Conservation (phyloP, 2,888 invertebrate genomes). For the Megamerina dolium region DNA sequence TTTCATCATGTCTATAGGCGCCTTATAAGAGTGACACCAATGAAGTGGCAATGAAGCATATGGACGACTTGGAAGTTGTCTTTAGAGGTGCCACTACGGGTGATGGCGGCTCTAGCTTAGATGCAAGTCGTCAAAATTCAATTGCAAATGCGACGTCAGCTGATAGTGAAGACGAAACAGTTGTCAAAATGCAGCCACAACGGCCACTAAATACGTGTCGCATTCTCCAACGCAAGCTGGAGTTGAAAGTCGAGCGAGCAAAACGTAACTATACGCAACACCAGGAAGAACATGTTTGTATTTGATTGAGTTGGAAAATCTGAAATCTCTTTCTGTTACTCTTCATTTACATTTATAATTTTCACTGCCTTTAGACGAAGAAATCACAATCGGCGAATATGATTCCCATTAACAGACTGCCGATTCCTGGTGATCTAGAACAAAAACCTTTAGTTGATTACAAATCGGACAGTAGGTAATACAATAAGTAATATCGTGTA, state of each 20-base stretch:
- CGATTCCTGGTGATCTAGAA: slow-evolving; percentile 46
- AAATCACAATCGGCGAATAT: slow-evolving; percentile 44
- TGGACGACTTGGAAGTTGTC: slow-evolving; percentile 39
- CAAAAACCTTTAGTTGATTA: slow-evolving; percentile 47
- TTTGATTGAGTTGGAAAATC: too few species aligned
- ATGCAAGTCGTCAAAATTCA: not conserved
- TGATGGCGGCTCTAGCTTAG: slow-evolving; percentile 3
- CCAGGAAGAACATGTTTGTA: slow-evolving; percentile 28
- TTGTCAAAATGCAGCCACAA: not conserved
- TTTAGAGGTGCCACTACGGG: slow-evolving; percentile 39
- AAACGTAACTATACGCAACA: slow-evolving; percentile 46
- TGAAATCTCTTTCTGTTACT: too few species aligned
- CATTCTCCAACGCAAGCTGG: slow-evolving; percentile 47
- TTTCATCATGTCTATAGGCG: too few species aligned
- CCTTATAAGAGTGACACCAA: too few species aligned
- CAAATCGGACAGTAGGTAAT: slow-evolving; percentile 42
- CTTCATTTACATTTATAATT: not conserved
- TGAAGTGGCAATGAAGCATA: slow-evolving; percentile 28
- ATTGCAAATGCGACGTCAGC: not conserved
- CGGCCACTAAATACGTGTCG: slow-evolving; percentile 48
- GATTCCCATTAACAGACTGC: slow-evolving; percentile 46
- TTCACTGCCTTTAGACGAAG: not conserved
- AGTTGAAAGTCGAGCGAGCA: slow-evolving; percentile 49
- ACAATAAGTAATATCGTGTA: too few species aligned
- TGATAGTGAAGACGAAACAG: not conserved